Base-by-base conservation (phyloP, 2,113 vertebrate genomes). In the Aspidoscelis tigris region DNA sequence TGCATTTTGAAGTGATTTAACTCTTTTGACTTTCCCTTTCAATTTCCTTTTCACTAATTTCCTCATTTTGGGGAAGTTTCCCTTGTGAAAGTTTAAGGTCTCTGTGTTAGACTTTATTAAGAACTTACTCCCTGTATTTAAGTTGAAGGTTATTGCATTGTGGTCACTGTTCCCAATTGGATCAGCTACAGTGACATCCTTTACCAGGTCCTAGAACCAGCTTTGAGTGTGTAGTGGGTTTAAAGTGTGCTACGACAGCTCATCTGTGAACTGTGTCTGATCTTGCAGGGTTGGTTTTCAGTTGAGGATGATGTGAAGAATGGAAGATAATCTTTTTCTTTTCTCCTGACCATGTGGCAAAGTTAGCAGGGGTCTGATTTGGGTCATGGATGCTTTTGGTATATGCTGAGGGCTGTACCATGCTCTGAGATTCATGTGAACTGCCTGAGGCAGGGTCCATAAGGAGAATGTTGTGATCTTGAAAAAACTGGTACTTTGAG, bases 231-330 rank as follows among this genome's bases (percentile, higher is more conserved):
- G 64, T 26, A n/a, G 64, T 22, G 26, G 76, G 69, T 76, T 53
- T 68, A 82, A 75, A 68, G 39, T 18, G 20, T 39, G 1, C 50
- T 83, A 76, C n/a, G 7, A 12, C 43, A 68, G 4, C 44, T 72
- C 72, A 68, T 83, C 81, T 53, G 20, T 53, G 43, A 75, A 83
- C 33, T 10, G 12, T 50, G 64, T 74, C 55, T 82, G 80, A 65
- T 76, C 44, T 65, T 69, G 22, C 65, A 44, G 68, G 47, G 33
- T 69, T 47, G 69, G 41, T 69, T 76, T 83, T 68, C 64, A 55
- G 24, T 24, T 3, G 44, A 53, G 22, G 73, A 68, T 69, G n/a
- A 68, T 43, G n/a, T 24, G 16, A 58, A 22, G 20, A 6, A 2
- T 8, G 22, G 16, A 66, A 20, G 0, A 7, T 70, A 2, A n/a